These are phyloP conservation scores for Amiota mariae DNA, from an alignment of 2,888 invertebrate genomes.

Conservation along the genomic window DNA sequence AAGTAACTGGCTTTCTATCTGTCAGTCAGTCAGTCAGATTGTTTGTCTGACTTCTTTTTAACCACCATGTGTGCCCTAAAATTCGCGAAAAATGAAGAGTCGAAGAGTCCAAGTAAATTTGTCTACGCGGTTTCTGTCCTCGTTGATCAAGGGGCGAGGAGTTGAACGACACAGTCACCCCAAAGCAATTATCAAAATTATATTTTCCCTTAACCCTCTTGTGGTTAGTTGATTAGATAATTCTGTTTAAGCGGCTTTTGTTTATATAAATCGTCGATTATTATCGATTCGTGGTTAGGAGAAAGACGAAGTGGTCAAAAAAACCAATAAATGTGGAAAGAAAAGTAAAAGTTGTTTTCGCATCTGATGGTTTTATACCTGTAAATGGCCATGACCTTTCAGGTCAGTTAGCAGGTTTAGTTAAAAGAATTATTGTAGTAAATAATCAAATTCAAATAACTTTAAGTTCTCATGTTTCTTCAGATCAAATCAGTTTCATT, in stretches of 20 bases:
- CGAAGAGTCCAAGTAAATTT: conserved; percentile 4
- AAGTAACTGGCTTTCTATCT: neutral
- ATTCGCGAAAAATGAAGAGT: neutral
- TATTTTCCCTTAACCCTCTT: conserved; percentile 46
- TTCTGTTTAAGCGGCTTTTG: conserved; percentile 3
- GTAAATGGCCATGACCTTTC: too few relatives aligned
- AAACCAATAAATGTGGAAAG: conserved; percentile 6
- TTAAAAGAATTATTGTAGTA: too few relatives aligned
- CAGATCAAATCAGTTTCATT: too few relatives aligned
- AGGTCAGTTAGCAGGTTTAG: neutral
- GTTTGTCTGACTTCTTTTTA: too few relatives aligned
- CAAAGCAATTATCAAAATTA: conserved; percentile 71
- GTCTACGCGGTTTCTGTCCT: conserved; percentile 48
- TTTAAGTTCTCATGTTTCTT: too few relatives aligned
- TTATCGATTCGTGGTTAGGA: neutral
- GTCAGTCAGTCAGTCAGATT: too few relatives aligned
- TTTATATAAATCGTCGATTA: neutral
- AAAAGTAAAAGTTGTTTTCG: conserved; percentile 18
- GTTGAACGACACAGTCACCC: conserved; percentile 39
- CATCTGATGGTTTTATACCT: neutral
- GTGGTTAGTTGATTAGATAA: neutral
- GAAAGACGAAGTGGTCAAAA: neutral
- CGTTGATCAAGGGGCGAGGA: conserved; percentile 29
- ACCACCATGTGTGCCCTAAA: conserved; percentile 16
- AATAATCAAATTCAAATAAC: too few relatives aligned